Evolutionary conservation across 2,113 vertebrate species (phyloP), one percentile per base, ranked within the genome.

Genomic region (Edolisoma coerulescens): DNA sequence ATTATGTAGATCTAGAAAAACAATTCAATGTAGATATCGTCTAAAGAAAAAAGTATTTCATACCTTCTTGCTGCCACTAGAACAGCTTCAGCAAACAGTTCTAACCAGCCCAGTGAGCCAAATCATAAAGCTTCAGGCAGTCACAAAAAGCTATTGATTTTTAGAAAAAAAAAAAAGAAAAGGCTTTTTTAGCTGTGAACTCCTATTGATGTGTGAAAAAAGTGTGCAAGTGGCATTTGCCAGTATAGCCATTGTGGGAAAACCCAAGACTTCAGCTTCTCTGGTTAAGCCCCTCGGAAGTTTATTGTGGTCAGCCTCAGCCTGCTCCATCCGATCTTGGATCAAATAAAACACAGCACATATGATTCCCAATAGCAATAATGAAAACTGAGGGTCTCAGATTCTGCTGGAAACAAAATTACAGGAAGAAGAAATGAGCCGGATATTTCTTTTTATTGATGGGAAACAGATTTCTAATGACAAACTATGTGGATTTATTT

Each of bases 161-260:
- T 11, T 17, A 44, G 11, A 8, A 20, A 19, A 15, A 64, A 35
- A 57, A 30, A 39, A 41, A 28, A 44, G n/a, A 64, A 67, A 78
- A 41, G 18, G 50, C 57, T 96, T 97, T 96, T 87, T 93, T 26
- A 93, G 84, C 63, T 96, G 56, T 94, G 97, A 97, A 96, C 95
- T 97, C 96, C 87, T 96, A 94, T 78, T 97, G 96, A 87, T 96
- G 95, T 28, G 27, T 96, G 95, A 97, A 87, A 95, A 94, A 97
- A 97, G 95, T 80, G 88, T 78, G 26, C 90, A 93, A 95, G 83
- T 87, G 81, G 49, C 41, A 90, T 92, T 97, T 28, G 5, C 77
- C 60, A 84, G 61, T 59, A 92, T 30, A 85, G 57, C 44, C 69
- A 76, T 20, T 78, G 64, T 85, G 77, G 95, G 87, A 97, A 96